Evolutionary conservation across 2,888 invertebrate genomes (phyloP).

Genomic region (Gerris lacustris): DNA sequence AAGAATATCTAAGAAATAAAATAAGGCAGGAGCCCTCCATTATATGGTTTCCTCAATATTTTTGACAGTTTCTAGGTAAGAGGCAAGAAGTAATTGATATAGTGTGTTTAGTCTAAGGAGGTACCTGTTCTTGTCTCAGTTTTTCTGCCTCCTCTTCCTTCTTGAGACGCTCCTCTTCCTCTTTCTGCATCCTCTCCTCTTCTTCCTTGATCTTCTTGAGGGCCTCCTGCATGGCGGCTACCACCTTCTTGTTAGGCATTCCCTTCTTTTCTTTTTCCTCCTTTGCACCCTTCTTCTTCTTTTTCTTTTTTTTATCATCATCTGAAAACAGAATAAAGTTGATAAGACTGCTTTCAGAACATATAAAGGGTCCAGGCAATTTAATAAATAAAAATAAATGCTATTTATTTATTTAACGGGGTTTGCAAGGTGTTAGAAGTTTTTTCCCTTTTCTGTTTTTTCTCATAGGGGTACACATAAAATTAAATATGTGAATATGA

Average conservation of each 20-base stretch:
- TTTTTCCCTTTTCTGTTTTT: too few species aligned
- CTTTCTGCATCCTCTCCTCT: conserved; percentile 58
- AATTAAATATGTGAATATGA: too few species aligned
- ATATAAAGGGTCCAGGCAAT: too few species aligned
- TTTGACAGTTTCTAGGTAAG: too few species aligned
- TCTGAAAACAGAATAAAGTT: conserved; percentile 15
- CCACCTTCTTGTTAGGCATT: conserved; percentile 63
- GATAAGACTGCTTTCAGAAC: not conserved
- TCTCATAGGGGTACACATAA: too few species aligned
- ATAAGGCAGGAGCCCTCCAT: too few species aligned
- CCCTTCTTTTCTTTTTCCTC: conserved; percentile 34
- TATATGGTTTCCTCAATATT: too few species aligned
- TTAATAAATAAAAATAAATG: too few species aligned
- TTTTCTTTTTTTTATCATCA: conserved; percentile 30
- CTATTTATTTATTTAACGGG: too few species aligned
- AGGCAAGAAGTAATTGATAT: too few species aligned
- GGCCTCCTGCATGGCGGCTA: conserved; percentile 85
- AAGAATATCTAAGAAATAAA: too few species aligned
- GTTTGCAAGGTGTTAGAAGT: too few species aligned
- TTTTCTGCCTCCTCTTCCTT: conserved; percentile 61
- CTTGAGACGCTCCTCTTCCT: conserved; percentile 68
- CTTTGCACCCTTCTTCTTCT: conserved; percentile 31
- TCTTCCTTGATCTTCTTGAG: conserved; percentile 79
- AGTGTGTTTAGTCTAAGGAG: not conserved
- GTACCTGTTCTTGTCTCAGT: conserved; percentile 57